Base-by-base conservation (phyloP, 2,797 vertebrate species). In the Sebastes minor region DNA sequence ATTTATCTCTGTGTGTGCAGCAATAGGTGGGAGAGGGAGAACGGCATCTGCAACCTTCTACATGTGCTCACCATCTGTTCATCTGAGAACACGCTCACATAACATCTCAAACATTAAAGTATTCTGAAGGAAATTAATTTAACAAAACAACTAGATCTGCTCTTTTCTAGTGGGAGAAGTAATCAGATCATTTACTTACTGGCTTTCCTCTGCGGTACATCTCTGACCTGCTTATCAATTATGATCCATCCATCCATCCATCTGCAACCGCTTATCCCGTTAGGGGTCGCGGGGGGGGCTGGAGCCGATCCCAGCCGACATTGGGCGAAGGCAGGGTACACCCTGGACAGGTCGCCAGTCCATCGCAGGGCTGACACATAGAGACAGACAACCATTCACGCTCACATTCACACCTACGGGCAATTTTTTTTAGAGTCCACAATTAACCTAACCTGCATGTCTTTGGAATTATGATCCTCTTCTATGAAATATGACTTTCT, bases 51-150 rank as follows among this genome's bases (percentile, higher is more conserved):
- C 16, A 35, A 46, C 59, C 38, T 46, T 73, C 23, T 56, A 25
- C 78, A 70, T 76, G 68, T 46, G 42, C 63, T n/a, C 13, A 71
- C 72, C 86, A 70, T 86, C 88, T 83, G 82, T 53, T 80, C 35
- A 18, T 63, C 28, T 73, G 8, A 81, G 46, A 81, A 53, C 33
- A 35, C n/a, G 13, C 28, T 61, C 61, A 73, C 23, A 52, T 11
- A 30, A 8, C 14, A 33, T 71, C 74, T 74, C 10, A 59, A 22
- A 65, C 20, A 62, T 60, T 8, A 2, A 59, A 57, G 32, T 25
- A n/a, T 53, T 38, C 1, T 49, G 16, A 23, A 60, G 25, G 16
- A 57, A 64, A 72, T 59, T 3, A 35, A 67, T 25, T 13, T 6
- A 30, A 12, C 53, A 27, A 33, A 8, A 32, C 22, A 65, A 10